phyloP scores from a whole-genome alignment of 2,888 invertebrate genomes.

The Psylliodes chrysocephalus region DNA sequence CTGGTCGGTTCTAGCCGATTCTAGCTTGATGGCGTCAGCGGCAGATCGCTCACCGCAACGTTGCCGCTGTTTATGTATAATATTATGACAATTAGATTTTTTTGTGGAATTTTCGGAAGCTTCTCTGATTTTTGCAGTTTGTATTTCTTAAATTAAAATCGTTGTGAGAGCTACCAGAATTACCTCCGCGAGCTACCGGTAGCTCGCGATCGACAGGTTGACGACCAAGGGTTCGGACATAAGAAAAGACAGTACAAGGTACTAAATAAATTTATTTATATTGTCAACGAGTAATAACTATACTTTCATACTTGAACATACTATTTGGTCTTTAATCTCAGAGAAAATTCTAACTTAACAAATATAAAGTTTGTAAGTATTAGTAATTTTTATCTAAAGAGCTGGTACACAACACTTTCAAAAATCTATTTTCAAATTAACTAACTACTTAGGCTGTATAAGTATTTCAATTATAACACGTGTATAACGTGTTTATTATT shows the following conservation, averaged over 20 bases:
- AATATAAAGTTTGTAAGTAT: not conserved
- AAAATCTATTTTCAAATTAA: not conserved
- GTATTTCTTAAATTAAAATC: too few relatives aligned
- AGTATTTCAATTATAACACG: not conserved
- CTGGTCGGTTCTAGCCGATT: too few relatives aligned
- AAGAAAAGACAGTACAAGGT: slow-evolving; percentile 35
- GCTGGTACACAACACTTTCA: slow-evolving; percentile 12
- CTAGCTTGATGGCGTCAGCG: too few relatives aligned
- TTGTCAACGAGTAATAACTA: slow-evolving; percentile 61
- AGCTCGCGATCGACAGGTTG: too few relatives aligned
- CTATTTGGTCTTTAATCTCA: slow-evolving; percentile 53
- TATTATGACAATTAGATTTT: too few relatives aligned
- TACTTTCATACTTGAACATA: slow-evolving; percentile 50
- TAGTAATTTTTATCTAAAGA: not conserved
- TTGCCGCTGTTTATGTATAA: too few relatives aligned
- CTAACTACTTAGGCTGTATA: not conserved
- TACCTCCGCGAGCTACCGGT: too few relatives aligned
- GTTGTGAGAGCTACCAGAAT: too few relatives aligned
- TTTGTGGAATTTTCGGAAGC: too few relatives aligned
- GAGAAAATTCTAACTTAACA: slow-evolving; percentile 35
- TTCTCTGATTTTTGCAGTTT: too few relatives aligned
- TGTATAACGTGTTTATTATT: not conserved
- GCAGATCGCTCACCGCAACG: too few relatives aligned
- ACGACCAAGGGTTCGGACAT: too few relatives aligned
- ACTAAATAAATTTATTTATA: slow-evolving; percentile 62